A percentile compares a stretch with the other conserved stretches of the same genome.
Evolutionary conservation across 2,113 vertebrate species (phyloP).

Genomic region (Alouatta palliata): DNA sequence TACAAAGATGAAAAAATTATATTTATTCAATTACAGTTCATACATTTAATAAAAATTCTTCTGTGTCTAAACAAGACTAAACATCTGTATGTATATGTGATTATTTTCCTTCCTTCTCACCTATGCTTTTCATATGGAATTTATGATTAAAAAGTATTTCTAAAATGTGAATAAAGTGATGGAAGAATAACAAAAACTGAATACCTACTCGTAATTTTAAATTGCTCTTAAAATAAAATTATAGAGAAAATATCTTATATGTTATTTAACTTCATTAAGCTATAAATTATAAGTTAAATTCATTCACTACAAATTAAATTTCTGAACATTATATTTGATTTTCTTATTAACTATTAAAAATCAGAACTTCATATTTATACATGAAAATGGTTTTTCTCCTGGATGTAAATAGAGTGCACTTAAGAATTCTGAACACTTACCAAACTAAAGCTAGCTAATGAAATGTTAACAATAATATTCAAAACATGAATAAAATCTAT

Average conservation of each 20-base stretch:
- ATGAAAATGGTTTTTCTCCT: neutral
- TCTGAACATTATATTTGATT: neutral
- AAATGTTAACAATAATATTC: neutral
- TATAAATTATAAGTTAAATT: too few species aligned
- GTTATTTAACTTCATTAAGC: neutral
- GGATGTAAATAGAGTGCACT: neutral
- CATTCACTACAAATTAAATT: neutral
- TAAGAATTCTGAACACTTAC: neutral
- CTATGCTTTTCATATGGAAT: neutral
- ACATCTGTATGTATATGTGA: neutral
- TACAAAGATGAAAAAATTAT: neutral
- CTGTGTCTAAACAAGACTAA: neutral
- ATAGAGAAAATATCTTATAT: neutral
- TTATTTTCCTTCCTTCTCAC: neutral
- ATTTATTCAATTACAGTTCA: neutral
- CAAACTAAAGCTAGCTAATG: neutral
- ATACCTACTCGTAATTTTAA: neutral
- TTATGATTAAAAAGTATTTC: neutral
- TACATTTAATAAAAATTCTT: neutral
- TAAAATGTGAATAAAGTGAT: neutral
- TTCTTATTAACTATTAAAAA: slow-evolving; percentile 19
- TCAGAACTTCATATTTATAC: slow-evolving; percentile 14
- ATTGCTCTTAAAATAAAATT: neutral
- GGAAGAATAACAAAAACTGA: neutral
- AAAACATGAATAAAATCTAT: neutral